A percentile compares a stretch with the other conserved stretches of the same genome.
phyloP scores from a whole-genome alignment of 2,113 vertebrate genomes.

The Chlorocebus sabaeus region DNA sequence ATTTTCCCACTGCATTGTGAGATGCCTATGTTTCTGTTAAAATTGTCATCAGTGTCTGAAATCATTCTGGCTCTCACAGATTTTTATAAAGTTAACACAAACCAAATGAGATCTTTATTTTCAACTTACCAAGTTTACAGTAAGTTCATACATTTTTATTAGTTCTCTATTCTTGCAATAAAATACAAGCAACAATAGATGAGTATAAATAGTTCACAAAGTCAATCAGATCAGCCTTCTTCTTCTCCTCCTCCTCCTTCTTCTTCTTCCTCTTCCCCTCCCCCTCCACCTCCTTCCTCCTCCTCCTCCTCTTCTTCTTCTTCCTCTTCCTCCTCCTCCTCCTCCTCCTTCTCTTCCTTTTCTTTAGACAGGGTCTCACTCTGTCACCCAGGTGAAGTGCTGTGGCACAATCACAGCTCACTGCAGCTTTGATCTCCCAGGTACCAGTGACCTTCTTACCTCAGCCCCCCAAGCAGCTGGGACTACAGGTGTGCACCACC shows the following conservation, averaged over 20 bases:
- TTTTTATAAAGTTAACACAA: background rate
- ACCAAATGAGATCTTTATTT: constrained; percentile 31
- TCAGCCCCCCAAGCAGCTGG: too few relatives aligned
- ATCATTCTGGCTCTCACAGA: background rate
- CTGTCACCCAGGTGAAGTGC: too few relatives aligned
- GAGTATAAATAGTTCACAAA: background rate
- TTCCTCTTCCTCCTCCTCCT: too few relatives aligned
- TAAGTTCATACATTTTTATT: background rate
- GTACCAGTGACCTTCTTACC: too few relatives aligned
- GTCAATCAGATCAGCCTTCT: background rate
- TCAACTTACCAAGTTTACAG: background rate
- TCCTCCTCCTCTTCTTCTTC: background rate
- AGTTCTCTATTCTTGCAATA: background rate
- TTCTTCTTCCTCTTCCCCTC: too few relatives aligned
- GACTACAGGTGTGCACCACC: too few relatives aligned
- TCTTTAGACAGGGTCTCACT: too few relatives aligned
- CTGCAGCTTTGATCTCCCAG: too few relatives aligned
- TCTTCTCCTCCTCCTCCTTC: background rate
- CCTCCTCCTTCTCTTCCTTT: rapidly evolving
- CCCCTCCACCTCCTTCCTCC: rapidly evolving
- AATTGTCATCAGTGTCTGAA: background rate
- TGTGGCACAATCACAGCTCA: too few relatives aligned
- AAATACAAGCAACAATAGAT: background rate
- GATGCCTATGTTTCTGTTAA: background rate
- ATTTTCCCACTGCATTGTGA: background rate